Evolutionary conservation across 1,140 invertebrate species (phyloP).

Genomic region (Diprion similis): DNA sequence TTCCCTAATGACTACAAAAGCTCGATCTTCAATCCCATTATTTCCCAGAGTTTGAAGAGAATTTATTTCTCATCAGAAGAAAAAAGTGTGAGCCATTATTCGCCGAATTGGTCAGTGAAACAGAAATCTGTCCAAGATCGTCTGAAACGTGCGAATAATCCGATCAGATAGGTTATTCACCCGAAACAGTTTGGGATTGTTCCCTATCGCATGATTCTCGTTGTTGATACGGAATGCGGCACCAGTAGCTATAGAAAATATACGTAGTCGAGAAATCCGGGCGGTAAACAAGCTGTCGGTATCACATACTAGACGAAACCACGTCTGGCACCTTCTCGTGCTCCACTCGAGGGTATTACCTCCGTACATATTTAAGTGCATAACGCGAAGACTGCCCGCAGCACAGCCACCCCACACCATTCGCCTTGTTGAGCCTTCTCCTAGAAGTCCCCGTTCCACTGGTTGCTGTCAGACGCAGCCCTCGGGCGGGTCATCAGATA

Average conservation of each 20-base stretch:
- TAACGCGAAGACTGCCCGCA: conserved; percentile 50
- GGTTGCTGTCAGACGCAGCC: conserved; percentile 58
- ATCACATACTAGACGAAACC: conserved; percentile 42
- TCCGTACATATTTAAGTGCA: conserved; percentile 61
- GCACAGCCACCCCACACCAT: conserved; percentile 18
- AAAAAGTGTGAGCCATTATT: no score
- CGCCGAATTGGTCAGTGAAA: no score
- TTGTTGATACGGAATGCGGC: no score
- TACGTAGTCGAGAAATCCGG: conserved; percentile 16
- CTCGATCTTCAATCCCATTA: no score
- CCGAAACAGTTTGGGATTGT: no score
- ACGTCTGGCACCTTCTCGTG: neutral
- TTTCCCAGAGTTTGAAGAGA: no score
- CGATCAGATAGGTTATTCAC: no score
- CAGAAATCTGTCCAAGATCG: no score
- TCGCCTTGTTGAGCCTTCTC: neutral
- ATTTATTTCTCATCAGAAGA: no score
- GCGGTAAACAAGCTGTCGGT: conserved; percentile 60
- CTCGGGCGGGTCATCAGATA: conserved; percentile 62
- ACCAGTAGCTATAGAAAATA: neutral
- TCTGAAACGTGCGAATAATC: no score
- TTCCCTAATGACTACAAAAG: no score
- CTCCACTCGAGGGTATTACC: conserved; percentile 56
- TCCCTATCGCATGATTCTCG: no score
- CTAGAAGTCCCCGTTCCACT: conserved; percentile 54